A percentile compares a stretch with the other conserved stretches of the same genome.
phyloP scores from a whole-genome alignment of 2,797 vertebrate species.

The Perodicticus potto region DNA sequence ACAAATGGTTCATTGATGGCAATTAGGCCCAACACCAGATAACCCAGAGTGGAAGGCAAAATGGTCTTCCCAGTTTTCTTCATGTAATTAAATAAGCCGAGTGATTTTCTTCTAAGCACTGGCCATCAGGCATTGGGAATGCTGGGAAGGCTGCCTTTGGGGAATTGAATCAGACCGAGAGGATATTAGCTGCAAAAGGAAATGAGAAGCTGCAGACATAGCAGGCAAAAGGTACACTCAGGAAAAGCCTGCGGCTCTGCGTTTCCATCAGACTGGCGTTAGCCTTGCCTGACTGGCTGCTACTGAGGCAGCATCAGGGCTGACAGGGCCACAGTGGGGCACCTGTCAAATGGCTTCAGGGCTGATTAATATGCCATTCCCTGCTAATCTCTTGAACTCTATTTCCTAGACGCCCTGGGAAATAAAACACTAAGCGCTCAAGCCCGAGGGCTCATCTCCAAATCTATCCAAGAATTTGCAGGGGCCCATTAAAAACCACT shows the following conservation, averaged over 20 bases:
- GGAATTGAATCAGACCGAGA: constrained; percentile 10
- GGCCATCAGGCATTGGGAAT: background rate
- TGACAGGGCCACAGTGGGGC: background rate
- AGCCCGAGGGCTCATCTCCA: background rate
- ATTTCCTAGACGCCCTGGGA: background rate
- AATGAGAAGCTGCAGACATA: background rate
- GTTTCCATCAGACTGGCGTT: accelerated
- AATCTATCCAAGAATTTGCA: background rate
- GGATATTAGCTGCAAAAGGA: constrained; percentile 12
- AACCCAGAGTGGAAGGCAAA: background rate
- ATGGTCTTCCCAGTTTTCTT: background rate
- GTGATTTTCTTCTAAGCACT: background rate
- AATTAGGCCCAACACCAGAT: background rate
- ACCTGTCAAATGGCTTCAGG: background rate
- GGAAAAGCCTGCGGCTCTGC: background rate
- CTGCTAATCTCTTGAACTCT: background rate
- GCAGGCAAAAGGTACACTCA: background rate
- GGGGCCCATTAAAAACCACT: background rate
- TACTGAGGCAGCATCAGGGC: background rate
- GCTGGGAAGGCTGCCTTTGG: constrained; percentile 33
- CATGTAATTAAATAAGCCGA: background rate
- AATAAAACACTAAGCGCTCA: background rate
- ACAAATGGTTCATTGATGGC: background rate
- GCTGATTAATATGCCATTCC: background rate
- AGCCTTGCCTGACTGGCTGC: background rate